Conservation (phyloP, 92 coral and sea anemone genomes). For the Porites divaricata region DNA sequence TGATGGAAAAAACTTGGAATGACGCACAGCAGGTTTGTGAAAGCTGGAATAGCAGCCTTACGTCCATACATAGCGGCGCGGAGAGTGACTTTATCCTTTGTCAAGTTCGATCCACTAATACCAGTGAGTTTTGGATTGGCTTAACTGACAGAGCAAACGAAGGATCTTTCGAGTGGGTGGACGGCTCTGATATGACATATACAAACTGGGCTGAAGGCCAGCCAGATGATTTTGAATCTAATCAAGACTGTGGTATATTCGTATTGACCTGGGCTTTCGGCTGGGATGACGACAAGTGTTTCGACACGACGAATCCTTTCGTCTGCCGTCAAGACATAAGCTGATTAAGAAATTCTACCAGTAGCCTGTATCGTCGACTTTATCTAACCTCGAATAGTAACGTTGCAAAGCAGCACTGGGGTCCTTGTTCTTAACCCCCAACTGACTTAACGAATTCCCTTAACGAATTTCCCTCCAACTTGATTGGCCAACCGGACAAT, state of each 20-base stretch:
- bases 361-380: no score
- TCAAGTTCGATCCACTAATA: neutral
- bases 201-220: neutral
- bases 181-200: neutral
- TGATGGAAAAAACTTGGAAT: neutral
- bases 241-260: neutral
- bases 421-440: no score
- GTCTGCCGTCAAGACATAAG: no score
- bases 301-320: no score
- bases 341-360: no score
- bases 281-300: neutral
- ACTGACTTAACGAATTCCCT: no score
- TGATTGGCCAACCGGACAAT: no score
- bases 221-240: neutral
- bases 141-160: constrained; percentile 6
- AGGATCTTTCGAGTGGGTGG: neutral
- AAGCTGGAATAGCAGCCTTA: neutral
- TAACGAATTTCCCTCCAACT: no score
- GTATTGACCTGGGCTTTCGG: neutral
- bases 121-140: neutral
- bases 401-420: no score
- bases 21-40: neutral
- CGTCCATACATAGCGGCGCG: neutral
- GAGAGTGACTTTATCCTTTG: neutral
- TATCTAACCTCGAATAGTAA: no score